Evolutionary conservation across 2,113 vertebrate genomes (phyloP).

Genomic region (Phylloscopus trochilus): DNA sequence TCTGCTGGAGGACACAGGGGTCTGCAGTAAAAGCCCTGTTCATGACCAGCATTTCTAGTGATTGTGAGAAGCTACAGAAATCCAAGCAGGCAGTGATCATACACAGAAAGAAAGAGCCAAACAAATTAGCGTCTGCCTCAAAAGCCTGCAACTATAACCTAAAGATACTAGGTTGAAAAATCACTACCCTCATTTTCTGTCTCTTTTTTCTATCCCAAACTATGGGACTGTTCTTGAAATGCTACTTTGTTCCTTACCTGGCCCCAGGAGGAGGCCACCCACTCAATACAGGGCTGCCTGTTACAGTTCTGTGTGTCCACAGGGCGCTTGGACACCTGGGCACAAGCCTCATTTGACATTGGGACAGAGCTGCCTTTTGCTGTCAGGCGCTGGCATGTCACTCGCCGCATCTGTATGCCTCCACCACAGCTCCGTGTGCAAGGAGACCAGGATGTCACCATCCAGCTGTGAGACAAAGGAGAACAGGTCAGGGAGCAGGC

Average conservation of each 20-base stretch:
- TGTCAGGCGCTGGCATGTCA: constrained; percentile 82
- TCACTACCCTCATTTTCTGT: not conserved
- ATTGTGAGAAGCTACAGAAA: not conserved
- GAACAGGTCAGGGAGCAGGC: not conserved
- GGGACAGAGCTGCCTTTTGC: constrained; percentile 67
- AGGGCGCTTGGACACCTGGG: constrained; percentile 75
- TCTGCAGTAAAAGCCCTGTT: not conserved
- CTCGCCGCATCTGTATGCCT: constrained; percentile 83
- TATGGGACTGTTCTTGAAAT: not conserved
- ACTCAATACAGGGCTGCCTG: constrained; percentile 82
- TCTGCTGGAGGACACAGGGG: not conserved
- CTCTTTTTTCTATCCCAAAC: not conserved
- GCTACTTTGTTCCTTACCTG: constrained; percentile 72
- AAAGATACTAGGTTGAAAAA: not conserved
- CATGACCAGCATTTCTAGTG: not conserved
- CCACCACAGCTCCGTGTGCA: constrained; percentile 88
- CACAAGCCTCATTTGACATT: constrained; percentile 68
- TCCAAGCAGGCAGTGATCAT: not conserved
- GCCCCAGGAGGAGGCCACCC: constrained; percentile 84
- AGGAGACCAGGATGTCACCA: constrained; percentile 85
- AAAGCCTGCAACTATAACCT: not conserved
- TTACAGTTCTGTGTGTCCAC: constrained; percentile 82
- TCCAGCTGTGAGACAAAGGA: constrained; percentile 76
- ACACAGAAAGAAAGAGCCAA: not conserved
- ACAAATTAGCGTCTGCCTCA: not conserved